Conservation (phyloP, 2,888 invertebrate species). For the Trissoscelio sp. region DNA sequence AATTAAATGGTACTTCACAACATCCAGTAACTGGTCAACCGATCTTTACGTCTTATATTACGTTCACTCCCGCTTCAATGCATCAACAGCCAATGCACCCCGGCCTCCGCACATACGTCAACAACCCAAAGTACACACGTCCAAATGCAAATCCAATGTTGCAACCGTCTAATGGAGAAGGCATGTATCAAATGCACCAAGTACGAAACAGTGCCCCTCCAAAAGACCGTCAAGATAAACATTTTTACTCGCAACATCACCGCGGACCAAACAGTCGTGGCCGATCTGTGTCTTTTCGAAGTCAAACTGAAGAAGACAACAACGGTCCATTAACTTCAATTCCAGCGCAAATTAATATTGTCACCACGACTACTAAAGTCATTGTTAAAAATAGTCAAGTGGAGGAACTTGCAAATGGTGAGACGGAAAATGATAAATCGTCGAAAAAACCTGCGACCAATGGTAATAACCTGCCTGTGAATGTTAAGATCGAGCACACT, state of each 20-base stretch:
- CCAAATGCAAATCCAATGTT: constrained; percentile 16
- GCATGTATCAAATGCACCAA: constrained; percentile 2
- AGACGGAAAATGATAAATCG: constrained; percentile 15
- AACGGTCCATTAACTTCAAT: neutral
- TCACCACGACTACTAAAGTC: constrained; percentile 72
- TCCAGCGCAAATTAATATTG: constrained; percentile 61
- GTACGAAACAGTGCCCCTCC: neutral
- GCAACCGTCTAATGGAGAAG: constrained; percentile 8
- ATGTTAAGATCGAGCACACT: constrained; percentile 76
- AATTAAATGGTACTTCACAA: constrained; percentile 66
- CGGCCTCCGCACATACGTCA: constrained; percentile 70
- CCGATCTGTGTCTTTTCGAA: neutral
- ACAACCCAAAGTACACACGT: constrained; percentile 11
- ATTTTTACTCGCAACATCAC: constrained; percentile 25
- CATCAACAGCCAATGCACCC: constrained; percentile 80
- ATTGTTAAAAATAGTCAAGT: constrained; percentile 76
- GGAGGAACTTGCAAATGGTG: constrained; percentile 67
- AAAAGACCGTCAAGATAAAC: constrained; percentile 37
- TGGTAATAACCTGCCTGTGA: constrained; percentile 71
- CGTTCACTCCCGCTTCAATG: constrained; percentile 36
- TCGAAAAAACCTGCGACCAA: constrained; percentile 49
- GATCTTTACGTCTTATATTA: constrained; percentile 56
- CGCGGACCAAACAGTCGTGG: constrained; percentile 27
- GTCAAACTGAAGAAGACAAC: constrained; percentile 5
- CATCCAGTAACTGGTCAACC: constrained; percentile 75